Percentiles rank a stretch among this genome's conserved stretches.
Conservation (phyloP, 2,888 invertebrate species). For the Itoplectis maculator region DNA sequence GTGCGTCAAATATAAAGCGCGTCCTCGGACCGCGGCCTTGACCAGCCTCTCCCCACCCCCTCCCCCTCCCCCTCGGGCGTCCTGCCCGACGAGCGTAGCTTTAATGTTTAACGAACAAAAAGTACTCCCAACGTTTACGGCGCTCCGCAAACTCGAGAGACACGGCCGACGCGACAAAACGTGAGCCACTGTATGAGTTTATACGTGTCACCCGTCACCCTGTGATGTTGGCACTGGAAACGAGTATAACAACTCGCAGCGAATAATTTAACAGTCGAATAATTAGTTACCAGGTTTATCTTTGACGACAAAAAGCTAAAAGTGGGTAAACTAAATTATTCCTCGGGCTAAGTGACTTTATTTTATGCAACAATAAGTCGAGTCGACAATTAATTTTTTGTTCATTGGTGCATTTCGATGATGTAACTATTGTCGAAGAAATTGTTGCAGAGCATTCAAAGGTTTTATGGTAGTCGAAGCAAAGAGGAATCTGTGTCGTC, state of each 20-base stretch:
- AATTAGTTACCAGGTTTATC: too few relatives aligned
- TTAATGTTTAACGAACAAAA: conserved; percentile 55
- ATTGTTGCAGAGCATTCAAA: neutral
- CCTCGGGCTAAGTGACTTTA: too few relatives aligned
- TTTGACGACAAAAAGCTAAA: too few relatives aligned
- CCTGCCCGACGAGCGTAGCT: conserved; percentile 4
- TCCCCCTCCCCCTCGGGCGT: neutral
- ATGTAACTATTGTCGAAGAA: neutral
- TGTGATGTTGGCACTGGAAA: neutral
- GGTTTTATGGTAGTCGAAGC: neutral
- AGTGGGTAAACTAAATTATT: too few relatives aligned
- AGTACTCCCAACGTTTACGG: conserved; percentile 34
- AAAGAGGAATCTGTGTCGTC: neutral
- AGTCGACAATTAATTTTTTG: neutral
- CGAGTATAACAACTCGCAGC: neutral
- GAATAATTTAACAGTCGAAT: neutral
- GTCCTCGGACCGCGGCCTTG: conserved; percentile 36
- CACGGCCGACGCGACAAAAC: neutral
- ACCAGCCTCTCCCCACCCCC: conserved; percentile 39
- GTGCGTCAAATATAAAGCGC: conserved; percentile 20
- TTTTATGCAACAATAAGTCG: too few relatives aligned
- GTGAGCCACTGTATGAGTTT: neutral
- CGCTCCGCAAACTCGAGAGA: conserved; percentile 4
- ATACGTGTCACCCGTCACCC: neutral
- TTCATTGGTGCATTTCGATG: neutral